These are phyloP conservation scores for Eurytoma californica DNA, from an alignment of 2,888 invertebrate genomes.

Conservation along the genomic window DNA sequence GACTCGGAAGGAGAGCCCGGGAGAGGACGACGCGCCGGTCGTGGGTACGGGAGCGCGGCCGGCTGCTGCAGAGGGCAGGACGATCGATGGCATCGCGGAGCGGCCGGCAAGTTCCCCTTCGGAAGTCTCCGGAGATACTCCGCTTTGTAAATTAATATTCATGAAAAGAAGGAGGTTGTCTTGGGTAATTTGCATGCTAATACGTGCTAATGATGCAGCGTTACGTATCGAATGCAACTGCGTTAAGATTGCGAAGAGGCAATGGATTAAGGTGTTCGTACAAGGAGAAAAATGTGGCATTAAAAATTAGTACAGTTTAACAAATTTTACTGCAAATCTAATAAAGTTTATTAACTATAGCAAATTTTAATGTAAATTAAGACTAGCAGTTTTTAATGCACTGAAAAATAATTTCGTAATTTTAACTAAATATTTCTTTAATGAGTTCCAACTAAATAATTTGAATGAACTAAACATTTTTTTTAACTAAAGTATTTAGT, in stretches of 20 bases:
- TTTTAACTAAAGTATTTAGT: no score
- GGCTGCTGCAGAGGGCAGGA: conserved; percentile 31
- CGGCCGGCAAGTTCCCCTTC: not conserved
- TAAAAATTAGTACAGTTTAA: no score
- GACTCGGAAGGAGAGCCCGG: conserved; percentile 18
- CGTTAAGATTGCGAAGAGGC: not conserved
- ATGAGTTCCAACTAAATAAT: no score
- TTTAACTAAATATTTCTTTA: no score
- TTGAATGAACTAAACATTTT: no score
- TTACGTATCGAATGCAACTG: conserved; percentile 18
- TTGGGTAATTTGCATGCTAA: conserved; percentile 41
- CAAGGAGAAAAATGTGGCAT: no score
- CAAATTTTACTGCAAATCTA: no score
- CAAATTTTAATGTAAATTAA: no score
- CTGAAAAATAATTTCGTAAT: no score
- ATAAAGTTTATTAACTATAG: no score
- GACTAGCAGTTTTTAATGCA: no score
- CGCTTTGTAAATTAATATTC: conserved; percentile 47
- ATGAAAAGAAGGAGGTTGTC: conserved; percentile 32
- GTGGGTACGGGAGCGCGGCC: conserved; percentile 11
- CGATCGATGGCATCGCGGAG: conserved; percentile 39
- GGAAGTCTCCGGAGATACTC: not conserved
- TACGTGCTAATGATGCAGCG: conserved; percentile 40
- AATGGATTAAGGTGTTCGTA: not conserved
- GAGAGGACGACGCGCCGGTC: not conserved